Percentiles rank a stretch among this genome's conserved stretches.
Conservation (phyloP, 2,113 vertebrate species). For the Alectura lathami region DNA sequence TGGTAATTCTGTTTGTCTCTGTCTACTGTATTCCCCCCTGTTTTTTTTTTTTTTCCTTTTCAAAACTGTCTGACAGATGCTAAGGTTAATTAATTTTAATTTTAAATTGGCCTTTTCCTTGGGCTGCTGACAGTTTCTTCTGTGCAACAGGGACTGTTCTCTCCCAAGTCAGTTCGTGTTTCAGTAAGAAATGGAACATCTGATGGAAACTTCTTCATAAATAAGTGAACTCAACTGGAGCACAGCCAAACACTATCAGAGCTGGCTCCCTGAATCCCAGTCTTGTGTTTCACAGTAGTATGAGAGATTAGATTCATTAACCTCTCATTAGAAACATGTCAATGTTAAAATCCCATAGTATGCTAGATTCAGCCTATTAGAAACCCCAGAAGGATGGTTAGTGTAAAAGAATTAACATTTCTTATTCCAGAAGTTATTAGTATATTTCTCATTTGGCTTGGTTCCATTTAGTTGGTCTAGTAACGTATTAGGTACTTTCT, state of each 20-base stretch:
- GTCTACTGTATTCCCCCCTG: not conserved
- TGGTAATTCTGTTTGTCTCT: not conserved
- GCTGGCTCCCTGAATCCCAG: conserved; percentile 40
- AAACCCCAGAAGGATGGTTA: conserved; percentile 33
- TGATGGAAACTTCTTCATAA: conserved; percentile 45
- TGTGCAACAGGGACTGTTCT: not conserved
- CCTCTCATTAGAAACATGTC: conserved; percentile 58
- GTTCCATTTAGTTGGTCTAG: not conserved
- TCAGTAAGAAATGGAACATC: not conserved
- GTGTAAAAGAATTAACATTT: conserved; percentile 22
- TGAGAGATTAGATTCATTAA: conserved; percentile 67
- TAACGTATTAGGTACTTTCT: not conserved
- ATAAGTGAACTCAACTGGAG: conserved; percentile 50
- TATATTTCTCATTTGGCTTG: not conserved
- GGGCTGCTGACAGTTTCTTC: conserved; percentile 22
- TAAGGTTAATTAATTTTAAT: conserved; percentile 54
- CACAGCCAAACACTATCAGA: conserved; percentile 32
- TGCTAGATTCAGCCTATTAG: conserved; percentile 31
- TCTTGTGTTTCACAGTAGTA: conserved; percentile 6
- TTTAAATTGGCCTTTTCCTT: conserved; percentile 49
- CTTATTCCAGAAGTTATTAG: conserved; percentile 21
- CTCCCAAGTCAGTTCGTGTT: conserved; percentile 36
- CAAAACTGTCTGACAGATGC: conserved; percentile 41
- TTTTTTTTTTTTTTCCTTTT: not conserved
- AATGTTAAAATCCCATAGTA: conserved; percentile 37